phyloP scores from a whole-genome alignment of 2,797 vertebrate species.

The Darevskia mixta region DNA sequence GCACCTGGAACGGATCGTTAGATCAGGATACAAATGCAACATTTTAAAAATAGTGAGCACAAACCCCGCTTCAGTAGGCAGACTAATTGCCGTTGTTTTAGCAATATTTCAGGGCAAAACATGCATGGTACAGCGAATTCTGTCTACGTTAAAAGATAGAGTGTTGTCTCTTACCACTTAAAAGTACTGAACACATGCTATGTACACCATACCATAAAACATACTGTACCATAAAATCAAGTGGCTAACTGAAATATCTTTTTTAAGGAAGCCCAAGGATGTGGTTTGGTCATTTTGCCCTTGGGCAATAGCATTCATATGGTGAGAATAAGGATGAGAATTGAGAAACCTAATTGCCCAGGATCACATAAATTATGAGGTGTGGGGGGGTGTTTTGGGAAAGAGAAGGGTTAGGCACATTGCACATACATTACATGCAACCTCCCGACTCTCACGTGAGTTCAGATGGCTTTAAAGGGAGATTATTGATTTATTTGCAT shows the following conservation, averaged over 20 bases:
- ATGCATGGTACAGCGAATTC: neutral
- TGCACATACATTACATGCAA: too few species aligned
- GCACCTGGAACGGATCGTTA: neutral
- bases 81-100: neutral
- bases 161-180: too few species aligned
- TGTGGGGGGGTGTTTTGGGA: neutral
- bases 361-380: neutral
- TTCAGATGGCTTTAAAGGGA: neutral
- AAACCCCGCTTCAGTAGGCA: neutral
- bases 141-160: neutral
- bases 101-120: constrained; percentile 1
- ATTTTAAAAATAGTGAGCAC: neutral
- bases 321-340: too few species aligned
- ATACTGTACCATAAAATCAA: neutral
- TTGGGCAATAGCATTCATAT: neutral
- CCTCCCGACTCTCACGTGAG: neutral
- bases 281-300: neutral
- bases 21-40: neutral
- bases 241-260: neutral
- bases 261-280: neutral
- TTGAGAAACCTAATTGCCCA: neutral
- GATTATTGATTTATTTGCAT: neutral
- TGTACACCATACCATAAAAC: neutral
- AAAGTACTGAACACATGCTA: neutral
- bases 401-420: neutral